Percentiles rank a stretch among this genome's conserved stretches.
These are phyloP conservation scores for Vombatus ursinus DNA, from an alignment of 2,113 vertebrate species.

Conservation along the genomic window DNA sequence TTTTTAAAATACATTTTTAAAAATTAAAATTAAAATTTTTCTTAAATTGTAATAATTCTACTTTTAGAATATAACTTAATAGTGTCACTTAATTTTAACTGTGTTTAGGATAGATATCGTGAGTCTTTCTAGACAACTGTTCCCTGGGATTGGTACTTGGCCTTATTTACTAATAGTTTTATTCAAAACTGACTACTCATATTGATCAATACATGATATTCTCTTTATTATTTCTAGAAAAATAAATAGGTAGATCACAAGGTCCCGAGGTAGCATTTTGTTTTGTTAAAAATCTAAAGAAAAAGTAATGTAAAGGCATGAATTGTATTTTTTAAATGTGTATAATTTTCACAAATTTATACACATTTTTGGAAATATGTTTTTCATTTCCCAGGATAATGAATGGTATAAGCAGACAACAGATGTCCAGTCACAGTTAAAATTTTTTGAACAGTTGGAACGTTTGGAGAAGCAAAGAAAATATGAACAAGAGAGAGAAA, in stretches of 20 bases:
- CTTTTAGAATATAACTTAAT: not conserved
- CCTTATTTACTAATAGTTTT: not conserved
- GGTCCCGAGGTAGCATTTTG: not conserved
- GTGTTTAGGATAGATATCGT: not conserved
- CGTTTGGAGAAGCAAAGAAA: conserved; percentile 92
- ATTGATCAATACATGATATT: not conserved
- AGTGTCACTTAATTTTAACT: not conserved
- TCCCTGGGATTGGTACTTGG: not conserved
- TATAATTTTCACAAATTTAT: rapidly evolving
- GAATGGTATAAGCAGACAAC: conserved; percentile 86
- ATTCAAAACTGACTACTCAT: not conserved
- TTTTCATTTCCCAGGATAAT: conserved; percentile 84
- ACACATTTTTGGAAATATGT: not conserved
- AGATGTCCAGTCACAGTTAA: conserved; percentile 89
- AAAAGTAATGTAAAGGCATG: rapidly evolving
- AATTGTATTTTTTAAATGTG: not conserved
- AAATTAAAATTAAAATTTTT: not conserved
- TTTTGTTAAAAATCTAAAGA: not conserved
- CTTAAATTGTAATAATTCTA: not conserved
- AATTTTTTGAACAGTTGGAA: conserved; percentile 91
- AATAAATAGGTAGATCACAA: not conserved
- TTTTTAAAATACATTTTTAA: no score
- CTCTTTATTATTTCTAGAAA: not conserved
- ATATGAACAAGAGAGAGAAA: conserved; percentile 92
- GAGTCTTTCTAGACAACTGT: not conserved